Base-by-base conservation (phyloP, 2,113 vertebrate species). In the Antechinus stuartii region DNA sequence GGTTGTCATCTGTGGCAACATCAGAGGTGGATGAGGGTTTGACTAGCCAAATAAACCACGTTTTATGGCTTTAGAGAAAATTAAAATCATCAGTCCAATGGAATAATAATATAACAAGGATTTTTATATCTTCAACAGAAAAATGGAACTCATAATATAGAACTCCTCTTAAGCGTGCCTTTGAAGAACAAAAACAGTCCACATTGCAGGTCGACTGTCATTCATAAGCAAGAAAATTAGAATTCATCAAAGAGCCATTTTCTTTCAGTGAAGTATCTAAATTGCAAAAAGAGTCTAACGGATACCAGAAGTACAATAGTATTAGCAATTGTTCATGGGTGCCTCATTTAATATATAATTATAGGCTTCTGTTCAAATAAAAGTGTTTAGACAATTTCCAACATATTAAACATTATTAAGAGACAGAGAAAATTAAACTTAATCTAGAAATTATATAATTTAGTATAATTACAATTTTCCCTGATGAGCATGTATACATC, bases 251-350 rank as follows among this genome's bases (percentile, higher is more conserved):
- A 93, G 90, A 89, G 94, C 93, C 91, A 16, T 68, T 96, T 96
- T 49, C 22, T n/a, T 89, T 96, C 61, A 49, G 23, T 92, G 90
- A 95, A 92, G 91, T 91, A 95, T 47, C 27, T 93, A 92, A 94
- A 68, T 90, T 96, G 56, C 23, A 95, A 93, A 96, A 92, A 22
- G 5, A 76, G 95, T 56, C 52, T 97, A 89, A 56, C 30, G 91
- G 19, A 57, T 95, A 2, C 12, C 68, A 94, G 8, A 95, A 96
- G 92, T 91, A 93, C 94, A 95, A 92, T 26, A 42, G 55, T 56
- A 91, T 94, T 91, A 91, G 57, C 57, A 91, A 50, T 93, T 97
- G 96, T 95, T 46, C 89, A 46, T 95, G 23, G 14, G 94, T 91
- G 95, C n/a, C 12, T 95, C 50, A 53, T 92, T 89, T 6, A 30